phyloP scores from a whole-genome alignment of 1,140 invertebrate species.

The Drosophila subobscura region DNA sequence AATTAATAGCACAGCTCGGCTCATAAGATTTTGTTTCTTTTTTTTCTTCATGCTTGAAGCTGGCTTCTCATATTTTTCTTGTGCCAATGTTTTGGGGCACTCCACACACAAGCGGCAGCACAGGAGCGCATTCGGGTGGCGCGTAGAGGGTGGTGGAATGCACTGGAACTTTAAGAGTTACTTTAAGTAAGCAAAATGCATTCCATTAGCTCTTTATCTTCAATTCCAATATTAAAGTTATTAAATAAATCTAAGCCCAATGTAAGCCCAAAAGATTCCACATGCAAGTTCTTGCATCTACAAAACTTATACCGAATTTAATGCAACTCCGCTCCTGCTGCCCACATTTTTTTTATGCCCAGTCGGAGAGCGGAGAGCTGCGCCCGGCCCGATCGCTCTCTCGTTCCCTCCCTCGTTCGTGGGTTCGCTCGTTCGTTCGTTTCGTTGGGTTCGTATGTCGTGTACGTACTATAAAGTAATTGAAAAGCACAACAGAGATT shows the following conservation, averaged over 20 bases:
- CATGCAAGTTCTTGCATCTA: too few relatives aligned
- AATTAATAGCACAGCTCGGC: constrained; percentile 81
- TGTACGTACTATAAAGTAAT: constrained; percentile 81
- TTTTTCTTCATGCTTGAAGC: background rate
- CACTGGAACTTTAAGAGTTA: too few relatives aligned
- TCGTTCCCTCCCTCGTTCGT: background rate
- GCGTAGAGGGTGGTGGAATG: too few relatives aligned
- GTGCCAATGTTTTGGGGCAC: constrained; percentile 56
- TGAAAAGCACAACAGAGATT: constrained; percentile 82
- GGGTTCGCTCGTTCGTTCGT: too few relatives aligned
- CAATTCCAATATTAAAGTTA: too few relatives aligned
- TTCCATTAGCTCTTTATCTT: too few relatives aligned
- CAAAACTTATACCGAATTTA: too few relatives aligned
- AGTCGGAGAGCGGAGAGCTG: constrained; percentile 7
- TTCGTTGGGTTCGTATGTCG: constrained; percentile 62
- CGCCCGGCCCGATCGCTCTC: constrained; percentile 8
- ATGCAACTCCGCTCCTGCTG: too few relatives aligned
- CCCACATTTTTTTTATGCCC: too few relatives aligned
- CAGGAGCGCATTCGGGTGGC: constrained; percentile 52
- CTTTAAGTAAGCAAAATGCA: too few relatives aligned
- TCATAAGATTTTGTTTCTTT: constrained; percentile 67
- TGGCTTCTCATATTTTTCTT: constrained; percentile 28
- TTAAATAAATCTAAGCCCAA: too few relatives aligned
- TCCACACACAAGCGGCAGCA: constrained; percentile 22
- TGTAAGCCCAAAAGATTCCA: too few relatives aligned